Evolutionary conservation across 1,140 invertebrate species (phyloP), one percentile per base, ranked within the genome.

Genomic region (Pogonognathellus flavescens): DNA sequence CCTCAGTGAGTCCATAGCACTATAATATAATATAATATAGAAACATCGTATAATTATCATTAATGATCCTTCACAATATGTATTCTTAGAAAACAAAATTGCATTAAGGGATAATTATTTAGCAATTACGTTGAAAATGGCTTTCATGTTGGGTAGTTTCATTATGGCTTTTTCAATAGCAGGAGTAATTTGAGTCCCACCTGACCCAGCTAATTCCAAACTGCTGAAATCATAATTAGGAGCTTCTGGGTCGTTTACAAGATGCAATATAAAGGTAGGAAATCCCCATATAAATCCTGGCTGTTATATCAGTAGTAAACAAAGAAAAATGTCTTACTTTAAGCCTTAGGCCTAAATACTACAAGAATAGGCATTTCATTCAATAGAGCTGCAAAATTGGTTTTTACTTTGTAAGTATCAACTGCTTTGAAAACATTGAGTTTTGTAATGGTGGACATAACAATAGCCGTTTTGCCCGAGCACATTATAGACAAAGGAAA

Each of bases 221-320:
- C 83, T 85, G 53, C 83, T 60, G n/a, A 88, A 85, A 62, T 88
- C 88, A 59, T 86, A 87, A 3, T 86, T 84, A 8, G 7, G 1
- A 20, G 86, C 88, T 49, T 87, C 88, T 6, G 84, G 80, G 31
- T 85, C 84, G 16, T n/a, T 72, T 0, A 72, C 84, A 2, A 85
- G 9, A 13, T 55, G 18, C 3, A 85, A 9, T 6, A 85, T 20
- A 66, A 87, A 87, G 2, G 84, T 83, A 16, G 85, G 72, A 72
- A 87, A 84, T 1, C 50, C 85, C 25, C 76, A 82, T 0, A 87
- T 80, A 22, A 76, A 82, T 50, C 80, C 80, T 0, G 84, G 84
- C 80, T 85, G 8, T 59, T 25, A n/a, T n/a, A n/a, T n/a, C n/a
- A n/a, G n/a, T n/a, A n/a, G 10, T 9, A 9, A 60, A 18, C n/a